Percentiles rank a stretch among this genome's conserved stretches.
Evolutionary conservation across 1,140 invertebrate species (phyloP).

Genomic region (Halotydeus destructor): DNA sequence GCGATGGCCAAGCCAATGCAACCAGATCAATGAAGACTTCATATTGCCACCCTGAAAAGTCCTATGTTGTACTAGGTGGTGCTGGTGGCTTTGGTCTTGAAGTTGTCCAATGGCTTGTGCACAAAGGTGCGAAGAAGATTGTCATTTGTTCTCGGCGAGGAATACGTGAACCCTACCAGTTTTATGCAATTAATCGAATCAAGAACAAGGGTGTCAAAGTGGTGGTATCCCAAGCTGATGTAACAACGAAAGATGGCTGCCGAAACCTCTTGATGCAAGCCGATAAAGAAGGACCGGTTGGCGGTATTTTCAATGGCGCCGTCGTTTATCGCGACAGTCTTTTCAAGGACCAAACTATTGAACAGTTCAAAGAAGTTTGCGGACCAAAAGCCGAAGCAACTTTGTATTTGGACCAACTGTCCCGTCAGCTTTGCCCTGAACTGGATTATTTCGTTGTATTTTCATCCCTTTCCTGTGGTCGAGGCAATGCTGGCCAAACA

Average conservation of each 20-base stretch:
- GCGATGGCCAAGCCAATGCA: conserved; percentile 30
- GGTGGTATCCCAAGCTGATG: conserved; percentile 41
- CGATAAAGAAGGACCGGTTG: conserved; percentile 51
- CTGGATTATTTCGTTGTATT: conserved; percentile 81
- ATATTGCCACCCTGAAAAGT: conserved; percentile 26
- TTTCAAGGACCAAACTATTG: conserved; percentile 62
- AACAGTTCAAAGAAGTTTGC: conserved; percentile 46
- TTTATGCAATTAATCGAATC: conserved; percentile 20
- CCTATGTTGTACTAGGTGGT: conserved; percentile 63
- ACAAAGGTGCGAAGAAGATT: conserved; percentile 55
- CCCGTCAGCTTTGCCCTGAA: conserved; percentile 46
- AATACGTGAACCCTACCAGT: conserved; percentile 58
- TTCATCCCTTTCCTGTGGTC: conserved; percentile 78
- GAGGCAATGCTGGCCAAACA: conserved; percentile 78
- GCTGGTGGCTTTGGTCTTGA: conserved; percentile 88
- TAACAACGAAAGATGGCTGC: conserved; percentile 40
- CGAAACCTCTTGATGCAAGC: conserved; percentile 44
- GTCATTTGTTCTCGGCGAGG: conserved; percentile 71
- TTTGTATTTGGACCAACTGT: conserved; percentile 46
- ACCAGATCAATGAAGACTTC: conserved; percentile 43
- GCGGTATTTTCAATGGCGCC: conserved; percentile 84
- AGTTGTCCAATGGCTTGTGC: conserved; percentile 66
- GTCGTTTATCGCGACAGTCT: conserved; percentile 59
- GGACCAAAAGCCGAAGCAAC: conserved; percentile 40
- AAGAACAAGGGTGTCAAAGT: conserved; percentile 45